Percentiles rank a stretch among this genome's conserved stretches.
Evolutionary conservation across 2,888 invertebrate species (phyloP).

Genomic region (Epinotia ramella): DNA sequence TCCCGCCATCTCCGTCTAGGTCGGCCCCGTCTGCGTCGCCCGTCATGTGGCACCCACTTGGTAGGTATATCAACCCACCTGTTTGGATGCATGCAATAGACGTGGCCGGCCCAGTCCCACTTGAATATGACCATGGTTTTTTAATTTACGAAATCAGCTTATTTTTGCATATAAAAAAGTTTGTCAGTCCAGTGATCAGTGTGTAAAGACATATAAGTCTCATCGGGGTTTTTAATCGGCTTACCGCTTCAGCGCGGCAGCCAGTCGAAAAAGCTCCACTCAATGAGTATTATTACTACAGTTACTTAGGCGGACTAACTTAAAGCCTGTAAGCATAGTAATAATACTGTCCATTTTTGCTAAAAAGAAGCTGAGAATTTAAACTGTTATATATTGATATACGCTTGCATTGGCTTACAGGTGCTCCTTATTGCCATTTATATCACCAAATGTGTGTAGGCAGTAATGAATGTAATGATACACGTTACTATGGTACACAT

Average conservation of each 20-base stretch:
- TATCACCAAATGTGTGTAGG: not conserved
- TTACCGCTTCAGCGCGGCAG: constrained; percentile 70
- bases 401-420: no score
- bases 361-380: no score
- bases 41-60: no score
- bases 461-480: not conserved
- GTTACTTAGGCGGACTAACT: constrained; percentile 32
- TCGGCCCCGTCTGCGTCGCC: no score
- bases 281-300: constrained; percentile 63
- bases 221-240: constrained; percentile 78
- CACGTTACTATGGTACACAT: not conserved
- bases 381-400: no score
- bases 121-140: no score
- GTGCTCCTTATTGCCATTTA: no score
- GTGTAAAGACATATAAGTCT: constrained; percentile 58
- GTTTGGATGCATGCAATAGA: no score
- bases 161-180: not conserved
- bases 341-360: not conserved
- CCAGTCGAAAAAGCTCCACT: constrained; percentile 69
- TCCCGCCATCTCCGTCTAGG: no score
- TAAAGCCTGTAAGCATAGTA: constrained; percentile 11
- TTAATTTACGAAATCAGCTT: no score
- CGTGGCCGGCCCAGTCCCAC: no score
- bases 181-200: constrained; percentile 5
- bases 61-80: no score